Percentiles rank a stretch among this genome's conserved stretches.
phyloP scores from a whole-genome alignment of 2,797 vertebrate species.

The Okamejei kenojei region DNA sequence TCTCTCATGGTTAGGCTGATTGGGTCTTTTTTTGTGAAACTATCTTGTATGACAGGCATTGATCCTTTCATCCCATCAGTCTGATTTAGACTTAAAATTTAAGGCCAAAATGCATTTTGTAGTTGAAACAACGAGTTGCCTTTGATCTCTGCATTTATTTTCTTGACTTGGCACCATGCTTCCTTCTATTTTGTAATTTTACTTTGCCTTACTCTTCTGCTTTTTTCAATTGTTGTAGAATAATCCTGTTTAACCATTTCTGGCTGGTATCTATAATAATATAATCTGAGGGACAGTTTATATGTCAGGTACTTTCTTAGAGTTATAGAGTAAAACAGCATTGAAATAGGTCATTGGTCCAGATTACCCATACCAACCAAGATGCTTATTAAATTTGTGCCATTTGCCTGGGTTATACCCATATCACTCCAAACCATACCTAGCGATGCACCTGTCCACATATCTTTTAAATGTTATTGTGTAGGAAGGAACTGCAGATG shows the following conservation, averaged over 20 bases:
- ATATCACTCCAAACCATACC: too few relatives aligned
- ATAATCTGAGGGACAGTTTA: too few relatives aligned
- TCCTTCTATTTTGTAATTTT: not conserved
- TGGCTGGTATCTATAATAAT: not conserved
- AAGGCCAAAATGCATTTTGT: not conserved
- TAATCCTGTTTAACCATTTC: not conserved
- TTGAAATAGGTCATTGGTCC: too few relatives aligned
- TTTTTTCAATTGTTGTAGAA: not conserved
- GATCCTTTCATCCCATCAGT: too few relatives aligned
- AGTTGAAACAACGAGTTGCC: not conserved
- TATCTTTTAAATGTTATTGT: too few relatives aligned
- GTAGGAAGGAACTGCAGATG: too few relatives aligned
- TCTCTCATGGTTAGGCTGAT: not conserved
- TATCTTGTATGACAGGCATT: not conserved
- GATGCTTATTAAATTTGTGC: too few relatives aligned
- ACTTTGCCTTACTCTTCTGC: not conserved
- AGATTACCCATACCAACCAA: too few relatives aligned
- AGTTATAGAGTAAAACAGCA: too few relatives aligned
- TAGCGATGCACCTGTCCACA: too few relatives aligned
- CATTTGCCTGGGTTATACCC: too few relatives aligned
- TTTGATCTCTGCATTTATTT: not conserved
- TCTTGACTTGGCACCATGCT: not conserved
- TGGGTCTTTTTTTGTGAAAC: not conserved
- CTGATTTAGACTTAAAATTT: not conserved
- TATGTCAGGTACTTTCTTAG: too few relatives aligned